Base-by-base conservation (phyloP, 2,888 invertebrate species). In the Cantharis nigra region DNA sequence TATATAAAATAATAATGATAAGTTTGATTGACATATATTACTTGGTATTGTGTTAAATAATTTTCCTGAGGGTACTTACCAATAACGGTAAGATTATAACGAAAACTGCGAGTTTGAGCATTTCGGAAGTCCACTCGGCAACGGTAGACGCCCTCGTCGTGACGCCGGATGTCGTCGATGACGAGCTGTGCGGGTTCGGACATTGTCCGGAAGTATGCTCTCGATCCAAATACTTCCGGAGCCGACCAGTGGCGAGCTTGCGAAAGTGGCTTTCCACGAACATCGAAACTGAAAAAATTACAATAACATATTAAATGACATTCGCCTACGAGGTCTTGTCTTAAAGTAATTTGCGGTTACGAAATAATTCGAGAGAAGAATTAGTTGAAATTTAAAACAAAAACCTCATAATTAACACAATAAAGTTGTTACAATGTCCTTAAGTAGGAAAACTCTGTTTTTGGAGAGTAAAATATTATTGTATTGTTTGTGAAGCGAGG, bases 51-150 rank as follows among this genome's bases (percentile, higher is more conserved):
- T n/a, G 26, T 28, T 23, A 69, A 69, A 16, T 28, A 30, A 23
- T 70, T 49, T 49, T 49, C 49, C n/a, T 49, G 49, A 49, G 28
- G 71, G 75, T 85, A 91, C 95, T 94, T 87, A 97, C 97, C 96
- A 86, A 96, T 95, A 82, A 97, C 96, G 80, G 96, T 96, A 85
- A 97, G 93, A 90, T 96, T 96, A 90, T 96, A 96, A 86, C 95
- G 92, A 89, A 95, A 94, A 90, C 95, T 96, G 87, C 96, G 93
- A 79, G 97, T 96, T 89, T 96, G 96, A 81, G 96, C 95, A 88
- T 96, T 95, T 81, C 95, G 91, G 90, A 96, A 97, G 91, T 97
- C 97, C 82, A 97, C 95, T 80, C 97, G 91, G 89, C 97, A 97
- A 80, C 97, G 92, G 90, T 97, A 97, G 83, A 95, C 93, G 85